Evolutionary conservation across 1,140 invertebrate species (phyloP), one percentile per base, ranked within the genome.

Genomic region (Oedothorax gibbosus): DNA sequence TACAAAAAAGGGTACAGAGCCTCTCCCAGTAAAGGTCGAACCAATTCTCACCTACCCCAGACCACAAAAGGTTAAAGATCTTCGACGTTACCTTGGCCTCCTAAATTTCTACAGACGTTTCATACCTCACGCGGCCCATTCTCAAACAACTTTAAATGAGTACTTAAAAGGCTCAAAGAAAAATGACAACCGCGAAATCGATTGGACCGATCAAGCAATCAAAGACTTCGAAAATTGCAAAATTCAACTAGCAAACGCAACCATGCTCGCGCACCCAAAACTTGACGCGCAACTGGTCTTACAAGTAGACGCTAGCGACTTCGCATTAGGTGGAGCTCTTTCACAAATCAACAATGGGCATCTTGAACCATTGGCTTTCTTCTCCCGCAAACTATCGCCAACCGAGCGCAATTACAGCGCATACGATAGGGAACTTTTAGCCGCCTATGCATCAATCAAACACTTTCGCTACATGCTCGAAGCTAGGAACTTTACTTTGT

Each of bases 21-120:
- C 73, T n/a, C 54, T 71, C 1, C 56, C 35, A 50, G 73, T 35
- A 1, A 75, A 85, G 3, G 72, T 79, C 11, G 54, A 14, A 5
- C 89, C 90, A 2, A 90, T 91, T 57, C 69, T 35, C 12, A 75
- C 88, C 0, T 90, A 88, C 83, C 87, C 87, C 10, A 76, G 86
- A 82, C 57, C 57, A 60, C 11, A n/a, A 60, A 60, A 12, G n/a
- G 57, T 60, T 60, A 60, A 60, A 60, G 57, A 60, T 6, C n/a
- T 60, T 14, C 11, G 57, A 60, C 57, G 57, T 7, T 60, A 60
- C 57, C 57, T 60, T n/a, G 57, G 57, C 6, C n/a, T 60, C 2
- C 57, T 60, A 14, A 60, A 60, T n/a, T 60, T 14, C 57, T 60
- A 60, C 57, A 14, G 57, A 14, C 57, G 57, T 14, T 14, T 14